Evolutionary conservation across 2,888 invertebrate genomes (phyloP), one percentile per base, ranked within the genome.

Genomic region (Platynereis dumerilii): DNA sequence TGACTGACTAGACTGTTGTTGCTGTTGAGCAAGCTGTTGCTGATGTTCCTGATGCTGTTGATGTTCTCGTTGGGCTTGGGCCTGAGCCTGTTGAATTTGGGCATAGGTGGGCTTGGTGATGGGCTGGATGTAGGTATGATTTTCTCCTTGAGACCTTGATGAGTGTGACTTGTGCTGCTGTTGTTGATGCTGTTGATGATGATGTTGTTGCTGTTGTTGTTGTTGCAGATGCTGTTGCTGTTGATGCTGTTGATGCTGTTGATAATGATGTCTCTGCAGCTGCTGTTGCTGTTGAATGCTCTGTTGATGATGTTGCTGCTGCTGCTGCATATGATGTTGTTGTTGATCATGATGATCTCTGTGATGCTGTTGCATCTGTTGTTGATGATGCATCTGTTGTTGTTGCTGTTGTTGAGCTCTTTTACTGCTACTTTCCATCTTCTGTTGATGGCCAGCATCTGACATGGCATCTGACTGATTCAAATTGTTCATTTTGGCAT

Each of bases 21-120:
- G 55, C 26, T 39, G 39, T 2, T 24, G 48, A 5, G n/a, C 3
- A 5, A 10, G 48, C 7, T 22, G 20, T 48, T 48, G 48, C 22
- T n/a, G 48, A 12, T 42, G 42, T 45, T 63, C 45, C 28, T 61
- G 61, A 17, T 54, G 60, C 22, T 62, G 57, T 22, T 53, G 60
- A 26, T 60, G 69, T 24, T 64, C 65, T 20, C 17, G 48, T 20
- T 48, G 48, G 17, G 20, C 48, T 48, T 24, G 58, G 2, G 24
- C 7, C n/a, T 66, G 68, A 3, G 58, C 64, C 29, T 65, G 69
- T n/a, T 68, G 69, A n/a, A 64, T 64, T 63, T 26, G 70, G 34
- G 34, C 34, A 34, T 34, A 34, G 12, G 34, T 34, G 34, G 34
- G 34, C 34, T 34, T 34, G 5, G 34, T 34, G 34, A 34, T 34